Base-by-base conservation (phyloP, 1,140 invertebrate species). In the Archivesica marissinica region DNA sequence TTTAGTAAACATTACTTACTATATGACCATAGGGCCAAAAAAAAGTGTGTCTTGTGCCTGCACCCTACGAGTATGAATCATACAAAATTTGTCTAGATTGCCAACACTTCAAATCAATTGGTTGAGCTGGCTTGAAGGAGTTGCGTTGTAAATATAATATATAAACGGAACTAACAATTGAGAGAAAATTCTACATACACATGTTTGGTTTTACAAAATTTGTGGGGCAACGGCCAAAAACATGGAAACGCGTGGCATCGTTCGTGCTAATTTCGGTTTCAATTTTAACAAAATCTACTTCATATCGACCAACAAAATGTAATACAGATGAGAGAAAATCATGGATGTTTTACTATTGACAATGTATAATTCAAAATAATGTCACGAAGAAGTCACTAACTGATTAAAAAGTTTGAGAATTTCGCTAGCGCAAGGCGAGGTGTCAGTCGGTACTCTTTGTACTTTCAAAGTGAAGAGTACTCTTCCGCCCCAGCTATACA, bases 371-470 rank as follows among this genome's bases (percentile, higher is more conserved):
- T 70, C 13, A 44, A 70, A 41, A 44, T 17, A 70, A 25, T 38
- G 17, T 28, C 3, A 11, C 6, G 28, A 47, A 9, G 30, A 64
- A 44, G 54, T 59, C 20, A 79, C 54, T 61, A 28, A 79, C 54
- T 79, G 68, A 68, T 33, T 81, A 54, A 81, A 81, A 81, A 64
- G 68, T 64, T 70, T 25, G 17, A 70, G 76, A 70, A 79, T 39
- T 30, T 70, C 39, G 78, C 78, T 66, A 70, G 44, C 78, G 61
- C 78, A 81, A 81, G 78, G 78, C 78, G 78, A 81, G 78, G 78
- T 81, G 78, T 79, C 78, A 68, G 78, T 68, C 66, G 61, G 44
- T 38, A 68, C 78, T 70, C 61, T 81, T 81, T 81, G 78, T 70
- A 47, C 38, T 28, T 81, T 47, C 35, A 23, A 7, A 23, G 2